These are phyloP conservation scores for Microhierax caerulescens DNA, from an alignment of 2,797 vertebrate species.

Conservation along the genomic window DNA sequence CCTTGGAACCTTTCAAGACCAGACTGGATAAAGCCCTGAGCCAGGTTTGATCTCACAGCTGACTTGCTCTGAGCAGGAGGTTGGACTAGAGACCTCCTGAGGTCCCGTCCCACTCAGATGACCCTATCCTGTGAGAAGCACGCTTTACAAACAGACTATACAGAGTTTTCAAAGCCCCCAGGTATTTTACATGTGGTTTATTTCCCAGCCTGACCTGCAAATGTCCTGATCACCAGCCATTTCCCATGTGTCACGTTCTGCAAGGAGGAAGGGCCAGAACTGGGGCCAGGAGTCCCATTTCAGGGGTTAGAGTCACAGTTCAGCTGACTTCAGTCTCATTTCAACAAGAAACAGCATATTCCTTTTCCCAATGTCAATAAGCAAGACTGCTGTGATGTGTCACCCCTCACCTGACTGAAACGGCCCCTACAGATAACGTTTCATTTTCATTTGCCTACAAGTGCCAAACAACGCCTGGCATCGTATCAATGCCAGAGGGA, in stretches of 20 bases:
- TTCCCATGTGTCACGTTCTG: fast-evolving
- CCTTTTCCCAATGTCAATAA: fast-evolving
- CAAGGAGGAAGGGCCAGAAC: neutral
- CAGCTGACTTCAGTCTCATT: neutral
- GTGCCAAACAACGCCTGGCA: neutral
- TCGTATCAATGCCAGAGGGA: neutral
- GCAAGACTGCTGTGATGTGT: neutral
- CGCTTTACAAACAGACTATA: neutral
- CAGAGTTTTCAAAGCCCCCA: neutral
- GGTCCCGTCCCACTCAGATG: neutral
- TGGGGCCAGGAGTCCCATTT: neutral
- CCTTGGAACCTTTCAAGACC: neutral
- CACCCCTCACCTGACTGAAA: neutral
- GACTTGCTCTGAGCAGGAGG: neutral
- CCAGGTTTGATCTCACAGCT: neutral
- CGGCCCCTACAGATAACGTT: neutral
- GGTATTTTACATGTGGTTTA: fast-evolving
- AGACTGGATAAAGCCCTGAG: neutral
- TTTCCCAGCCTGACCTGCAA: neutral
- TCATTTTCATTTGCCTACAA: neutral
- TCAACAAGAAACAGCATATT: neutral
- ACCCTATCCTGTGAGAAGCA: neutral
- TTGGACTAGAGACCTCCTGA: neutral
- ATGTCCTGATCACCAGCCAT: neutral
- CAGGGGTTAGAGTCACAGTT: neutral